Conservation (phyloP, 2,113 vertebrate species). For the Neolamprologus longior region DNA sequence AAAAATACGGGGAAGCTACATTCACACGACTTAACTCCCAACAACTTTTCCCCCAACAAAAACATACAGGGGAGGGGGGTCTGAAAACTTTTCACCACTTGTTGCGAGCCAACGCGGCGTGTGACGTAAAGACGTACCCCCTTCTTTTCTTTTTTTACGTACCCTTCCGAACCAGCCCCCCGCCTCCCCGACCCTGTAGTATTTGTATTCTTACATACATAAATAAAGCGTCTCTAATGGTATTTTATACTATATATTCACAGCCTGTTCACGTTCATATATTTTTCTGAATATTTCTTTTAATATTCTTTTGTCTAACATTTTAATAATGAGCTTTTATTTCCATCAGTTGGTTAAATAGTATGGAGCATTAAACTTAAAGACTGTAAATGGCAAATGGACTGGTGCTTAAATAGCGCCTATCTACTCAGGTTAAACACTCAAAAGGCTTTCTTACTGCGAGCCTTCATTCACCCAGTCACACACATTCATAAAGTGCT, state of each 20-base stretch:
- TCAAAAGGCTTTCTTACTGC: not conserved
- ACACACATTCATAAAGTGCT: not conserved
- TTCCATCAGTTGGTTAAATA: not conserved
- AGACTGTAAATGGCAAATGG: not conserved
- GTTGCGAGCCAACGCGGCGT: conserved; percentile 71
- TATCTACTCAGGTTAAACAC: not conserved
- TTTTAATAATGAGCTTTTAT: not conserved
- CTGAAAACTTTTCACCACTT: conserved; percentile 64
- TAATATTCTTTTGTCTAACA: not conserved
- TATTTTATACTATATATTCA: not conserved
- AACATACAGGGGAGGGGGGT: conserved; percentile 57
- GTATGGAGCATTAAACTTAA: not conserved
- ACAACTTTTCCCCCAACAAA: conserved; percentile 72
- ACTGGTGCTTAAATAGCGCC: not conserved
- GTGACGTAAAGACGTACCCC: conserved; percentile 63
- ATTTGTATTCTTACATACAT: not conserved
- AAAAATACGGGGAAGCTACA: conserved; percentile 35
- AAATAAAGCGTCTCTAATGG: not conserved
- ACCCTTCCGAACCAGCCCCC: not conserved
- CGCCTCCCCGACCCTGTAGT: not conserved
- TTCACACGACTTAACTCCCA: conserved; percentile 43
- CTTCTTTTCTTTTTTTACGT: conserved; percentile 23
- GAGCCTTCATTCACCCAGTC: not conserved
- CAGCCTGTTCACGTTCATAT: not conserved
- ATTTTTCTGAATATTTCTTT: not conserved